phyloP scores from a whole-genome alignment of 1,140 invertebrate species.

The Triops cancriformis region DNA sequence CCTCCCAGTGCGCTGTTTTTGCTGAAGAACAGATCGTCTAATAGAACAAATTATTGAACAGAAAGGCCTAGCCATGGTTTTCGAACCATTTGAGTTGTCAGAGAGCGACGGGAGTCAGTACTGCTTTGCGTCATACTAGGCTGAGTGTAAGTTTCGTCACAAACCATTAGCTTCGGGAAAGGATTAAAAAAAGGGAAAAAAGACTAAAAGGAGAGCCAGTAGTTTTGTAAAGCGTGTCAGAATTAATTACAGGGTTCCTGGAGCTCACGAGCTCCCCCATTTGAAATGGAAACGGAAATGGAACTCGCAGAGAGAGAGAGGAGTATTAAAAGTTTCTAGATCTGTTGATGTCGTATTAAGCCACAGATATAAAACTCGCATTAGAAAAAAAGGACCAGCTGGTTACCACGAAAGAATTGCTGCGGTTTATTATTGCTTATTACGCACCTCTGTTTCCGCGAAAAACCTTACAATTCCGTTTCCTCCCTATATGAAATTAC shows the following conservation, averaged over 20 bases:
- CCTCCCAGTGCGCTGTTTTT: not conserved
- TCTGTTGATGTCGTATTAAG: constrained; percentile 1
- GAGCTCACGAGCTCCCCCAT: not conserved
- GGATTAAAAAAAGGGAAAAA: not conserved
- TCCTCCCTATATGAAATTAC: not conserved
- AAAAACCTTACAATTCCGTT: not conserved
- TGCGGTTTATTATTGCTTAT: constrained; percentile 1
- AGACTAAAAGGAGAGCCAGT: not conserved
- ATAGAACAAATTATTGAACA: too few species aligned
- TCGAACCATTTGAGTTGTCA: too few species aligned
- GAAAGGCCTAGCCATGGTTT: too few species aligned
- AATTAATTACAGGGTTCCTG: constrained; percentile 7
- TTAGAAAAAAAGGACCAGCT: constrained; percentile 11
- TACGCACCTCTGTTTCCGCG: not conserved
- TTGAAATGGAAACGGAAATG: constrained; percentile 10
- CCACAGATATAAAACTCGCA: constrained; percentile 10
- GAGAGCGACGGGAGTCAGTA: too few species aligned
- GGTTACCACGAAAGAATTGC: constrained; percentile 6
- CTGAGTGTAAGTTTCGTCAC: too few species aligned
- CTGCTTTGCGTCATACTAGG: too few species aligned
- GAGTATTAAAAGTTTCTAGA: constrained; percentile 6
- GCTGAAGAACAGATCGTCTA: not conserved
- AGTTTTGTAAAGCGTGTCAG: constrained; percentile 9
- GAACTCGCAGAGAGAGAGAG: not conserved
- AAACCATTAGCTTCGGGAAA: not conserved